Evolutionary conservation across 2,888 invertebrate genomes (phyloP).

Genomic region (Epinotia ramella): DNA sequence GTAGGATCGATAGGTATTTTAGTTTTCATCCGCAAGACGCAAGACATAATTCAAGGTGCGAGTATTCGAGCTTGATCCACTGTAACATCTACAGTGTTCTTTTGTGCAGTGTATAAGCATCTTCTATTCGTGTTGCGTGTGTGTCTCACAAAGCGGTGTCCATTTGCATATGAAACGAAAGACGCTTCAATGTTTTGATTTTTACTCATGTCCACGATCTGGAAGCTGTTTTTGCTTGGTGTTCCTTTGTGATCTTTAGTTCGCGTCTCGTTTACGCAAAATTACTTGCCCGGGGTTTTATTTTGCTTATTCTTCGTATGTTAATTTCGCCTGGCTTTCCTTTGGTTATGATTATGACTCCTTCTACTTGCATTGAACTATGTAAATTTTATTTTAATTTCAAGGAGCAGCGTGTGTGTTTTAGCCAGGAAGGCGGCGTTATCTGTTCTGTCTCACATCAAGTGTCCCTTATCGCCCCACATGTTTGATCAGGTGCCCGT

Average conservation of each 20-base stretch:
- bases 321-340: constrained; percentile 50
- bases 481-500: constrained; percentile 83
- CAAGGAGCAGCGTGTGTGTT: constrained; percentile 58
- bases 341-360: constrained; percentile 38
- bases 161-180: constrained; percentile 79
- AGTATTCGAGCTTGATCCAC: background rate
- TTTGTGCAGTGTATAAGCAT: constrained; percentile 25
- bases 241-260: constrained; percentile 59
- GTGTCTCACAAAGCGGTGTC: constrained; percentile 63
- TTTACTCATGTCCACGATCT: constrained; percentile 64
- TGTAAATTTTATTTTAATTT: constrained; percentile 54
- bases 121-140: constrained; percentile 55
- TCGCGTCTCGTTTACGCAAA: constrained; percentile 56
- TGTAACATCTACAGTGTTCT: background rate
- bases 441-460: constrained; percentile 78
- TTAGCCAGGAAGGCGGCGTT: constrained; percentile 71
- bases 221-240: constrained; percentile 59
- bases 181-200: constrained; percentile 73
- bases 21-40: background rate
- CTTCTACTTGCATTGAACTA: constrained; percentile 38
- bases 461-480: constrained; percentile 81
- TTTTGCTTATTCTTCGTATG: constrained; percentile 48
- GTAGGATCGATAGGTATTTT: background rate
- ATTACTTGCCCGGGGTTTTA: constrained; percentile 49
- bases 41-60: background rate